Evolutionary conservation across 1,140 invertebrate genomes (phyloP), one percentile per base, ranked within the genome.

Genomic region (Drosophila fuyamai): DNA sequence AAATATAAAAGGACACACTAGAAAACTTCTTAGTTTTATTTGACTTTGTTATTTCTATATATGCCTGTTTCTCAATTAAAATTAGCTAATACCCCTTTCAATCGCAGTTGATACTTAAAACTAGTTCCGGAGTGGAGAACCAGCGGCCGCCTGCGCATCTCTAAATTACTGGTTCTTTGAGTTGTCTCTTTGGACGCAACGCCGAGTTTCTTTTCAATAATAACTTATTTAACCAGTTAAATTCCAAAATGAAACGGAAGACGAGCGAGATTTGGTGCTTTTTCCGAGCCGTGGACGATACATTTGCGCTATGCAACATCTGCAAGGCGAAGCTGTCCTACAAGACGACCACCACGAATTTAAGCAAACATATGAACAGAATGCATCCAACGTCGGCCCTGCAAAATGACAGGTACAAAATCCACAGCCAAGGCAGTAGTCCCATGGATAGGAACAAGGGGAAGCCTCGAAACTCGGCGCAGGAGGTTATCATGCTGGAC

Each of bases 181-280:
- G 18, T 12, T 48, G 48, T 47, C 32, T 43, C 9, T 27, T 55
- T 7, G 47, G 35, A 55, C 48, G 38, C 50, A 62, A 38, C 53
- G 9, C 10, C 32, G 8, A 43, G 10, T 48, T 48, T 43, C n/a
- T 7, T 51, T 35, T 43, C 10, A 29, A 53, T 18, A 68, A 68
- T 41, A 51, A 66, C 59, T 48, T 53, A 44, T 36, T 81, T 51
- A 51, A 47, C 38, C 12, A 43, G 13, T 29, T 10, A 48, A 70
- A 65, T n/a, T 4, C 13, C 13, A 18, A 60, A 48, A 88, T 88
- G 84, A 89, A 88, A 23, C 57, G 73, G 5, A 89, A 74, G 43
- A 88, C 83, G 10, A 88, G 83, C 38, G 84, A 88, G 62, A 89
- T 88, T 35, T 88, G 83, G 83, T 79, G 57, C 43, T 89, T 88